Evolutionary conservation across 92 coral and sea anemone genomes (phyloP), one percentile per base, ranked within the genome.

Genomic region (Zoanthus solanderi): DNA sequence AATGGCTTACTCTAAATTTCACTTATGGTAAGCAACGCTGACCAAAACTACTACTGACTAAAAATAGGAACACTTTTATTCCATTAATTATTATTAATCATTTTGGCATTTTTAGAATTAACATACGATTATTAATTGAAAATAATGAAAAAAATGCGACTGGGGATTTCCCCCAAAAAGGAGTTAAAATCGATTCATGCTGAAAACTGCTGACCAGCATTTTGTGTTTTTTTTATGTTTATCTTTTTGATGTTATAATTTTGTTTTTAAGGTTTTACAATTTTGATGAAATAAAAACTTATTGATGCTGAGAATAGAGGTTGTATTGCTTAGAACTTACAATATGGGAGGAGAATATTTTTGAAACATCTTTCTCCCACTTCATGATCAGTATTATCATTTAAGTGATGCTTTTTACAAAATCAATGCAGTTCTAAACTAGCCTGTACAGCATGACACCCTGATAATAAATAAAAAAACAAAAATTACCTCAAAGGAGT

Each of bases 301-400:
- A 16, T 58, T 18, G 66, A 58, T 58, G 23, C 14, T 58, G 23
- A 23, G 23, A 23, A 23, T 23, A 23, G 23, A 58, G 66, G 66
- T 58, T 58, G 66, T 37, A 11, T 72, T 72, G 76, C 52, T 72
- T 71, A 37, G 76, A 4, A 37, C 73, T 68, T 68, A 29, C 46
- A 68, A 67, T 60, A 28, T 68, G 74, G 17, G 74, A 68, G 63
- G 14, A 57, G 50, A n/a, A 71, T 72, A 72, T 72, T 37, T 72
- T 37, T 32, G 12, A 37, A 72, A 32, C 23, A 2, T 7, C 48
- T 72, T 72, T 72, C 42, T 42, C 42, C 45, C 34, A 29, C 13
- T 6, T 18, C 23, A 23, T 23, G 23, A 23, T 23, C 74, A 68
- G 7, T 29, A 68, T 68, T 68, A 37, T 14, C 10, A 72, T 31